Base-by-base conservation (phyloP, 1,140 invertebrate genomes). In the Lysiphlebus fabarum region DNA sequence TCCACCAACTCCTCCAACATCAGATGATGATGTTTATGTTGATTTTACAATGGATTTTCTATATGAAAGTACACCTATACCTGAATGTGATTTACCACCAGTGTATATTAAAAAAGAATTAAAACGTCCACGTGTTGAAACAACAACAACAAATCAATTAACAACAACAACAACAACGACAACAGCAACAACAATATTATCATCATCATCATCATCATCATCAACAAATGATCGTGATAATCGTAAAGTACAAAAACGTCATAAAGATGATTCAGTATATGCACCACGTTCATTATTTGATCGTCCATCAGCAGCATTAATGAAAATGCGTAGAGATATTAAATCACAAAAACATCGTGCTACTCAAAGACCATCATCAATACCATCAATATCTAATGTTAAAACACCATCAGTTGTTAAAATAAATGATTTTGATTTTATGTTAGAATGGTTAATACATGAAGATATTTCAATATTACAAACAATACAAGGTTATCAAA, bases 1-100 rank as follows among this genome's bases (percentile, higher is more conserved):
- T 66, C 95, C 95, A 59, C 95, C 94, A 58, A 96, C 94, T 10
- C 94, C 95, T 61, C 94, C 95, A 6, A 87, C 90, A 70, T 89
- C 91, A 74, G 92, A 95, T 64, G 89, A 88, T 73, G 94, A 97
- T 75, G 86, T 95, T 8, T 96, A 96, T 79, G 87, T 96, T 59
- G 94, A 97, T 75, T 85, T 88, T 66, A 87, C 89, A 48, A 73
- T 93, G 68, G 83, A 86, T 38, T 93, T 94, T 70, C 83, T 96
- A 48, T 97, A 97, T 76, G 91, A 95, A 59, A 83, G 82, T 58
- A 85, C 84, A 9, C 82, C 89, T 9, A 95, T 97, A 83, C 81
- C 87, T 8, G 94, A 97, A 71, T 81, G 85, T 34, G 86, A 91
- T 69, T 76, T 96, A 33, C 93, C 93, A 8, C 90, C 93, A 7